Percentiles rank a stretch among this genome's conserved stretches.
These are phyloP conservation scores for Pristionchus fissidentatus DNA, from an alignment of 2,888 invertebrate genomes.

Conservation along the genomic window DNA sequence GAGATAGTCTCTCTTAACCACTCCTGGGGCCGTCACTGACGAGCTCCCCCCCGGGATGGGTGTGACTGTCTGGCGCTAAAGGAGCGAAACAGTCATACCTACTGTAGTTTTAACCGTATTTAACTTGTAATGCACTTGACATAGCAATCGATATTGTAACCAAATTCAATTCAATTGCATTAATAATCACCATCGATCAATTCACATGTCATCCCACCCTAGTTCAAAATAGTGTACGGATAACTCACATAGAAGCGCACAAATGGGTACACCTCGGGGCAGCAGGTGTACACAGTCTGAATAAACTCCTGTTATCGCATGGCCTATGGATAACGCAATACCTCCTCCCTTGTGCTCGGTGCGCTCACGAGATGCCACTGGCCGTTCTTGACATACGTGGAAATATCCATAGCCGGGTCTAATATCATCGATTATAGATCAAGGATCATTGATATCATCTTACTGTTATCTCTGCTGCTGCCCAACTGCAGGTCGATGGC, in stretches of 20 bases:
- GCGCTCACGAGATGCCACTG: slow-evolving; percentile 83
- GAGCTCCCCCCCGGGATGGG: no score
- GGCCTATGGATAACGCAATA: neutral
- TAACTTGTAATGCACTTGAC: neutral
- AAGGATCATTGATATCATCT: neutral
- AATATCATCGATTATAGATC: slow-evolving; percentile 73
- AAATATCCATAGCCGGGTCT: slow-evolving; percentile 87
- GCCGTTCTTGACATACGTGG: slow-evolving; percentile 76
- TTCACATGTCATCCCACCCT: no score
- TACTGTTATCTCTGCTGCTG: slow-evolving; percentile 59
- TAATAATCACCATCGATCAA: no score
- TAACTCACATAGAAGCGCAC: slow-evolving; percentile 32
- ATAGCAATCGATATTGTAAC: neutral
- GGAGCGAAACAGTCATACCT: no score
- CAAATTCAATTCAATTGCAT: neutral
- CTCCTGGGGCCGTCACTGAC: no score
- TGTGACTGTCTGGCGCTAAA: no score
- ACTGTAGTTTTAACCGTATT: no score
- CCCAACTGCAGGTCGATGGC: slow-evolving; percentile 85
- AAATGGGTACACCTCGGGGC: slow-evolving; percentile 39
- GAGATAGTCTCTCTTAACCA: no score
- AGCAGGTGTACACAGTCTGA: slow-evolving; percentile 43
- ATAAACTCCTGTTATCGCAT: neutral
- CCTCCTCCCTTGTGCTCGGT: slow-evolving; percentile 71
- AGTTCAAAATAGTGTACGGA: neutral